phyloP scores from a whole-genome alignment of 2,888 invertebrate genomes.

The Byasa hedistus region DNA sequence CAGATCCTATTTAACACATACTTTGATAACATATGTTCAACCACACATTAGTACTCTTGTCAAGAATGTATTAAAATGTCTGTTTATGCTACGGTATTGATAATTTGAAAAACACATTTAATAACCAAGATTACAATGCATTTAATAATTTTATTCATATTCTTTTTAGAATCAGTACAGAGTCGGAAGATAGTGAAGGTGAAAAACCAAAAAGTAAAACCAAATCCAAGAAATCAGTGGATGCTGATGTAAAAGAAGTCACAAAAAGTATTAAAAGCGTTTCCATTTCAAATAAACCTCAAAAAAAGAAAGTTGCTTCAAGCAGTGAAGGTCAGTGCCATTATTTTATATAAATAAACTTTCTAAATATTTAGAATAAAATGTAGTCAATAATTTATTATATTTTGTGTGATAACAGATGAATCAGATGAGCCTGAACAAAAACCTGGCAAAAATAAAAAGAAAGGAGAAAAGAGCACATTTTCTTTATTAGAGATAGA shows the following conservation, averaged over 20 bases:
- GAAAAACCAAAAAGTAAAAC: constrained; percentile 71
- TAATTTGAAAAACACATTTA: too few relatives aligned
- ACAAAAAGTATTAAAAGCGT: constrained; percentile 81
- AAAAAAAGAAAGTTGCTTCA: constrained; percentile 63
- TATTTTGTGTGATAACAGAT: constrained; percentile 44
- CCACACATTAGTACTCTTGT: constrained; percentile 1
- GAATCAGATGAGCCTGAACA: constrained; percentile 68
- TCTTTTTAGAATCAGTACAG: constrained; percentile 56
- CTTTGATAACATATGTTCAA: constrained; percentile 10
- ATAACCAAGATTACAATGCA: too few relatives aligned
- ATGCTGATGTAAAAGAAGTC: constrained; percentile 75
- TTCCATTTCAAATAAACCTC: constrained; percentile 76
- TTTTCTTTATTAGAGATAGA: constrained; percentile 85
- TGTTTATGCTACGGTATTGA: too few relatives aligned
- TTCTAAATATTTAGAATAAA: not conserved
- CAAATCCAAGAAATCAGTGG: constrained; percentile 73
- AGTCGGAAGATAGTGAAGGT: constrained; percentile 72
- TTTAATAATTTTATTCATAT: not conserved
- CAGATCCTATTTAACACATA: not conserved
- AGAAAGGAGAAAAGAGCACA: constrained; percentile 78
- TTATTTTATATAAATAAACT: not conserved
- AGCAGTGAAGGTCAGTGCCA: constrained; percentile 59
- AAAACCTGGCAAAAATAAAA: constrained; percentile 68
- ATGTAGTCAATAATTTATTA: not conserved
- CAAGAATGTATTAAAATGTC: not conserved